Conservation (phyloP, 2,888 invertebrate species). For the Smittia aterrima region DNA sequence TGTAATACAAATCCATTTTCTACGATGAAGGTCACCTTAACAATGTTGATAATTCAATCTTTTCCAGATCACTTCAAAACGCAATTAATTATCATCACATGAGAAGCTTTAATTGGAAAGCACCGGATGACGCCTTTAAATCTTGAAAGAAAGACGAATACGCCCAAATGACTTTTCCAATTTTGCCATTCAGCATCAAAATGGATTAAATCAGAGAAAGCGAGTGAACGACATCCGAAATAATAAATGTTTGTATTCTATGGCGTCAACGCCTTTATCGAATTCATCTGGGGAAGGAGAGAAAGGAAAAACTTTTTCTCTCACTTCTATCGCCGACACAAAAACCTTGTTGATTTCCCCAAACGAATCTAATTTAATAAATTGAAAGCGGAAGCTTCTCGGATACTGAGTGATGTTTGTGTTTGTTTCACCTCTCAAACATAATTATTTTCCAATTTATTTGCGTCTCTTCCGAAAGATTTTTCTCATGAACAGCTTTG, state of each 20-base stretch:
- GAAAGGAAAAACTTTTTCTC: not conserved
- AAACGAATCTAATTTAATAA: constrained; percentile 8
- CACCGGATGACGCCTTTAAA: too few species aligned
- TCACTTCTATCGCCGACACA: not conserved
- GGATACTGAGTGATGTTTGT: not conserved
- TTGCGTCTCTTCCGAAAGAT: not conserved
- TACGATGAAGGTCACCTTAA: too few species aligned
- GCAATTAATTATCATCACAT: too few species aligned
- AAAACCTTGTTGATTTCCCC: constrained; percentile 9
- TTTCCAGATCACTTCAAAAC: too few species aligned
- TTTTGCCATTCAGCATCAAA: not conserved
- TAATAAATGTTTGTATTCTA: constrained; percentile 29
- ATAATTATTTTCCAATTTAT: constrained; percentile 4
- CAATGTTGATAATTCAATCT: too few species aligned
- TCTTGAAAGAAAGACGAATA: not conserved
- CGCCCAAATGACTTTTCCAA: constrained; percentile 3
- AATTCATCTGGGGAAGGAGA: constrained; percentile 10
- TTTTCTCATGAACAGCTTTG: not conserved
- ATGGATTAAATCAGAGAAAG: not conserved
- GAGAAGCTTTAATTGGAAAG: too few species aligned
- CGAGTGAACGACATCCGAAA: not conserved
- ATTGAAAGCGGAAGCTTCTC: not conserved
- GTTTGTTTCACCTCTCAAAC: constrained; percentile 1
- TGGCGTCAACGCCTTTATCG: constrained; percentile 30
- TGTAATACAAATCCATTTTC: too few species aligned